Percentiles rank a stretch among this genome's conserved stretches.
phyloP scores from a whole-genome alignment of 2,113 vertebrate species.

The Hippopotamus amphibius region DNA sequence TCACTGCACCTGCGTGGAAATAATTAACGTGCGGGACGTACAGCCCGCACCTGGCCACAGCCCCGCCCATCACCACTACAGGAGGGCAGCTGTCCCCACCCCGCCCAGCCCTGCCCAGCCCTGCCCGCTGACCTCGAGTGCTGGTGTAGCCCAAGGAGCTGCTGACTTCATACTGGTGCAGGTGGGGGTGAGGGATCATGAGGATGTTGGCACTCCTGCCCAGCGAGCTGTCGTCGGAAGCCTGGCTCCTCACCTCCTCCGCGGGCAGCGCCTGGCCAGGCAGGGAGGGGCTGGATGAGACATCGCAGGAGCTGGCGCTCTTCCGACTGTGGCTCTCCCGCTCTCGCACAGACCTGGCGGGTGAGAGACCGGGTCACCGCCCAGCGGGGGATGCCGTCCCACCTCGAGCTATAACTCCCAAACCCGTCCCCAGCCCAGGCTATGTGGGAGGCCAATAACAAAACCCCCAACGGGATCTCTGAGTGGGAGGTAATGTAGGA shows the following conservation, averaged over 20 bases:
- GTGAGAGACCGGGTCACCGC: not conserved
- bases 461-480: not conserved
- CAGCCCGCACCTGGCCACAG: not conserved
- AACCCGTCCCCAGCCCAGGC: not conserved
- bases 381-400: not conserved
- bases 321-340: conserved; percentile 92
- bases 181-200: conserved; percentile 93
- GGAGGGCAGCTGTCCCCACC: not conserved
- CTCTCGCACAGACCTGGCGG: conserved; percentile 88
- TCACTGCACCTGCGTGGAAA: not conserved
- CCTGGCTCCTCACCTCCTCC: conserved; percentile 95
- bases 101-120: not conserved
- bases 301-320: conserved; percentile 94
- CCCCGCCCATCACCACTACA: not conserved
- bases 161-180: conserved; percentile 97
- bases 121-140: conserved; percentile 91
- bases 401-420: not conserved
- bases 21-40: not conserved
- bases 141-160: conserved; percentile 98
- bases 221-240: conserved; percentile 95
- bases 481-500: not conserved
- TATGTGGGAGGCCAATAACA: not conserved
- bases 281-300: conserved; percentile 88
- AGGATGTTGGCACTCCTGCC: conserved; percentile 96
- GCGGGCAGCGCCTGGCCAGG: conserved; percentile 86